Conservation (phyloP, 2,797 vertebrate genomes). For the Parauchenoglanis ngamensis region DNA sequence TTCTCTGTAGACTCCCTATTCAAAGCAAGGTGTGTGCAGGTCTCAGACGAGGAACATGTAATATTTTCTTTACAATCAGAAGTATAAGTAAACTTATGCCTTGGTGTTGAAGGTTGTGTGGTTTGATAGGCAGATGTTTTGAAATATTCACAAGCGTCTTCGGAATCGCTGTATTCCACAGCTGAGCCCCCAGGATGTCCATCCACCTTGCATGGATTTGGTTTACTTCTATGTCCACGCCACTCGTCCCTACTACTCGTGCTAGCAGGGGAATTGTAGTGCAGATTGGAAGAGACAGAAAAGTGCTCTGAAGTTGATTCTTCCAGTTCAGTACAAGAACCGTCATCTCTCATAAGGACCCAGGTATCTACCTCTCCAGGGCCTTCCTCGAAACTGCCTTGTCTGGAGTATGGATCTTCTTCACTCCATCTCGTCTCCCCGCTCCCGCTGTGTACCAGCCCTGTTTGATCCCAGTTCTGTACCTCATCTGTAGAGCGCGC, state of each 20-base stretch:
- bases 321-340: constrained; percentile 43
- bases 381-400: constrained; percentile 65
- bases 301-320: constrained; percentile 62
- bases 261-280: constrained; percentile 70
- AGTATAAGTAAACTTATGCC: constrained; percentile 49
- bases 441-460: constrained; percentile 33
- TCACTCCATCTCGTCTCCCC: constrained; percentile 59
- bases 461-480: constrained; percentile 57
- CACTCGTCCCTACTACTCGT: constrained; percentile 64
- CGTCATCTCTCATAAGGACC: constrained; percentile 59
- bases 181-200: constrained; percentile 47
- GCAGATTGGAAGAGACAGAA: constrained; percentile 61
- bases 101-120: constrained; percentile 56
- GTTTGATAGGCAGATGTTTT: constrained; percentile 51
- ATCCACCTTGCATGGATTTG: constrained; percentile 42
- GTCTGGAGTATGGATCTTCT: constrained; percentile 61
- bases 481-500: constrained; percentile 2
- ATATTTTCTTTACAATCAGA: constrained; percentile 48
- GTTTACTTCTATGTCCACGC: constrained; percentile 58
- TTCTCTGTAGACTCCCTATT: constrained; percentile 51
- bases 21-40: background rate
- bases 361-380: constrained; percentile 59
- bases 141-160: constrained; percentile 58
- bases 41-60: constrained; percentile 40
- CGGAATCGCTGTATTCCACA: constrained; percentile 57